Evolutionary conservation across 2,797 vertebrate genomes (phyloP), one percentile per base, ranked within the genome.

Genomic region (Schizopygopsis pylzovi): DNA sequence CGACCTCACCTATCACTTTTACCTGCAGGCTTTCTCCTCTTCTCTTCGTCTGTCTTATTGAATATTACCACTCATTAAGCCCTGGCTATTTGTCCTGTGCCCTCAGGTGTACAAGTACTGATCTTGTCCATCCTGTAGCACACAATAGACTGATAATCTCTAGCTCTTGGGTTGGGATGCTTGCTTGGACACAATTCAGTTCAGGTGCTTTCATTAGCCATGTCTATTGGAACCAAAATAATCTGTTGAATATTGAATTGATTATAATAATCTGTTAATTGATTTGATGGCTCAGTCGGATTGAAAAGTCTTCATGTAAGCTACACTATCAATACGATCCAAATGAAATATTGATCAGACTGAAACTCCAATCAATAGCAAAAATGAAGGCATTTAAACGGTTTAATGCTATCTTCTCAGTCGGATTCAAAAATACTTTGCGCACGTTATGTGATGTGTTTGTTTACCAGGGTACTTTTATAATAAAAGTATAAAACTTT

Each of bases 1-100:
- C 85, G n/a, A 83, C 49, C 25, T 79, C 78, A 80, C 37, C 82
- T 22, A 63, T 75, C 61, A 70, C 68, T 72, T 82, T 89, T 91
- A 93, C 93, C 91, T 93, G 91, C 92, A 90, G 91, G 90, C 79
- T 39, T 61, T 43, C 59, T 72, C 77, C 67, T 47, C 52, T 20
- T 39, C 73, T 41, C 54, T 76, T 43, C 1, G 6, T 71, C 72
- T 68, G 45, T 43, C 67, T 79, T 77, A 22, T 12, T 49, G 63
- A 39, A 28, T 72, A 41, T 68, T 76, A 65, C 75, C 81, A 54
- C 79, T 88, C 56, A 54, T 86, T 84, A 81, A 81, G 39, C 61
- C n/a, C 54, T 54, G 85, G 77, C 73, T 81, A 79, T 76, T 78
- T 71, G 39, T 59, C 18, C 54, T 79, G 45, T 87, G 43, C 80